Evolutionary conservation across 2,888 invertebrate genomes (phyloP).

Genomic region (Tholera decimalis): DNA sequence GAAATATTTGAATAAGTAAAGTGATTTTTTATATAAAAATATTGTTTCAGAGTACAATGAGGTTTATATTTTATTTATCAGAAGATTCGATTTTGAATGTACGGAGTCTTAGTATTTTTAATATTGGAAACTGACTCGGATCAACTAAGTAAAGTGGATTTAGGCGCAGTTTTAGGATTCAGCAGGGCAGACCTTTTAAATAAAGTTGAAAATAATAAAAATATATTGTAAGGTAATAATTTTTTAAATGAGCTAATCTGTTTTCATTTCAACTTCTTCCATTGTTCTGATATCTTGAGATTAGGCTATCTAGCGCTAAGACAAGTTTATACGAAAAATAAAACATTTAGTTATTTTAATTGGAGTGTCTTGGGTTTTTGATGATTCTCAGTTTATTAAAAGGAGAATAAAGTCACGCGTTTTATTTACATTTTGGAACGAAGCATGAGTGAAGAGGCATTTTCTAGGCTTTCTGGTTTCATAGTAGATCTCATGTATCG

Average conservation of each 20-base stretch:
- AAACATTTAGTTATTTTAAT: neutral
- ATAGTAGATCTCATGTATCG: no score
- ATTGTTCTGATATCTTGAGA: neutral
- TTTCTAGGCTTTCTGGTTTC: no score
- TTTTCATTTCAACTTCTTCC: neutral
- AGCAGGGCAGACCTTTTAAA: neutral
- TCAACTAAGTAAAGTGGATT: neutral
- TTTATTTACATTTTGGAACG: no score
- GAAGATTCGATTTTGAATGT: neutral
- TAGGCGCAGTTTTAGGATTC: neutral
- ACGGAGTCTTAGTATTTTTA: neutral
- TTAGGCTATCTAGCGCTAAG: neutral
- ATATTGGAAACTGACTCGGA: conserved; percentile 8
- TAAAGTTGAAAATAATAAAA: neutral
- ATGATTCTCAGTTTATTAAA: no score
- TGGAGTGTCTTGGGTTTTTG: no score
- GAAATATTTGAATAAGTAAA: conserved; percentile 30
- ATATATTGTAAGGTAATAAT: neutral
- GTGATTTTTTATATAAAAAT: conserved; percentile 12
- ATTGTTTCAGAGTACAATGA: conserved; percentile 24
- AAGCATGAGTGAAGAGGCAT: no score
- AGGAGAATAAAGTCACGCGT: no score
- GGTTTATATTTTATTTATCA: conserved; percentile 28
- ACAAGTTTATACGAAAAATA: neutral
- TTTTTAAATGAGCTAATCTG: neutral